Base-by-base conservation (phyloP, 2,113 vertebrate genomes). In the Sterrhoptilus dennistouni region DNA sequence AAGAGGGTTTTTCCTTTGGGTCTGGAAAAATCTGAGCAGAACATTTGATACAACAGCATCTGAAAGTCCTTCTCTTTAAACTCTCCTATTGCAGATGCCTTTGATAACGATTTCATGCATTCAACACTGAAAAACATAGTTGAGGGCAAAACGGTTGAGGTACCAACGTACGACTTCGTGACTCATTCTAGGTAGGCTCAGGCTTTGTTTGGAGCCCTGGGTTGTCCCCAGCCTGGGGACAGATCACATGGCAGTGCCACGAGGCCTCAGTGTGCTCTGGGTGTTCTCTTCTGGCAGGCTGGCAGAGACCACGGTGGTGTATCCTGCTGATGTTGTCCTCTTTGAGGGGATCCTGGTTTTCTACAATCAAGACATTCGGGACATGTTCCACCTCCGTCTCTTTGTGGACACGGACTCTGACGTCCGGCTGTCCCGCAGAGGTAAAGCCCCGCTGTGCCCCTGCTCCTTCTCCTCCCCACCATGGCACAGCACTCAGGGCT, bases 371-470 rank as follows among this genome's bases (percentile, higher is more conserved):
- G 98, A 99, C 95, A 99, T 99, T 74, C 97, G 99, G 24, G 99
- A 99, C 84, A 99, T 99, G 99, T 99, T 99, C 95, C 99, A 99
- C 66, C 99, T 99, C 95, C 99, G 99, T 23, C 98, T 99, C 69
- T 99, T 99, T 5, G 99, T 99, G 56, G 99, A 99, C 97, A 99
- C 99, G 0, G 99, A 99, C 96, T 99, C 99, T 0, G 99, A 99
- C 0, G 99, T 99, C 20, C 96, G 99, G 81, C 98, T 99, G 90
- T 99, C 99, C 40, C 98, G 99, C 75, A 98, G 99, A 98, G 99
- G 99, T 99, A 69, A 81, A 1, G 29, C 4, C 8, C 35, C 0
- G 6, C 47, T 1, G 0, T n/a, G 33, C 5, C 4, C 2, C 0
- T 3, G 36, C 2, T 60, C 77, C 60, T 75, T 31, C 28, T 13